These are phyloP conservation scores for Chaitophorus viminalis DNA, from an alignment of 2,888 invertebrate genomes.

Conservation along the genomic window DNA sequence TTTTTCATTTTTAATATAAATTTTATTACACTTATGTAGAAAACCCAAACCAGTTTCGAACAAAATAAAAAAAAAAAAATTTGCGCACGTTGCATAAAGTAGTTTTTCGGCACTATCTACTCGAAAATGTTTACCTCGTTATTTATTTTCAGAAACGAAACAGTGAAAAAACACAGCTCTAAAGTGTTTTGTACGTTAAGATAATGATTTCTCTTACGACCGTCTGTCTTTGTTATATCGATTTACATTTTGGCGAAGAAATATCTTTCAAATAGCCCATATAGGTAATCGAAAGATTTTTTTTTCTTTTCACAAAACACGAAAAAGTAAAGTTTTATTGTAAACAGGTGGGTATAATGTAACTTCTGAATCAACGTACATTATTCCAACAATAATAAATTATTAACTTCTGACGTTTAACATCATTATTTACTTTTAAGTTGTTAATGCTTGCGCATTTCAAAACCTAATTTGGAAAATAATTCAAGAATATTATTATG, in stretches of 20 bases:
- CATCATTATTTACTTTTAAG: slow-evolving; percentile 50
- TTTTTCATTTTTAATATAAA: slow-evolving; percentile 10
- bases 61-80: neutral
- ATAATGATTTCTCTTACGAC: slow-evolving; percentile 17
- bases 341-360: slow-evolving; percentile 11
- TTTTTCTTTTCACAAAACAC: slow-evolving; percentile 15
- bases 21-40: slow-evolving; percentile 28
- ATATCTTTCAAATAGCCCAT: slow-evolving; percentile 10
- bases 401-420: slow-evolving; percentile 23
- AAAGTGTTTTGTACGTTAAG: slow-evolving; percentile 17
- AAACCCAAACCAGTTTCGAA: slow-evolving; percentile 43
- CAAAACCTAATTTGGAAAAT: neutral
- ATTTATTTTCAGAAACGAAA: slow-evolving; percentile 31
- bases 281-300: slow-evolving; percentile 23
- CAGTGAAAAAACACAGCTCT: slow-evolving; percentile 31
- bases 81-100: slow-evolving; percentile 7
- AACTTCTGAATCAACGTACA: slow-evolving; percentile 32
- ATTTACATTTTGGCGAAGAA: slow-evolving; percentile 25
- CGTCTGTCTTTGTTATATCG: slow-evolving; percentile 24
- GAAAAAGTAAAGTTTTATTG: slow-evolving; percentile 17
- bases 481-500: slow-evolving; percentile 1
- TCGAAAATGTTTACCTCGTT: slow-evolving; percentile 40
- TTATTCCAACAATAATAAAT: slow-evolving; percentile 31
- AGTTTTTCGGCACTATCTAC: slow-evolving; percentile 38
- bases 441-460: slow-evolving; percentile 35